Evolutionary conservation across 2,797 vertebrate genomes (phyloP).

Genomic region (Arrhamphus sclerolepis): DNA sequence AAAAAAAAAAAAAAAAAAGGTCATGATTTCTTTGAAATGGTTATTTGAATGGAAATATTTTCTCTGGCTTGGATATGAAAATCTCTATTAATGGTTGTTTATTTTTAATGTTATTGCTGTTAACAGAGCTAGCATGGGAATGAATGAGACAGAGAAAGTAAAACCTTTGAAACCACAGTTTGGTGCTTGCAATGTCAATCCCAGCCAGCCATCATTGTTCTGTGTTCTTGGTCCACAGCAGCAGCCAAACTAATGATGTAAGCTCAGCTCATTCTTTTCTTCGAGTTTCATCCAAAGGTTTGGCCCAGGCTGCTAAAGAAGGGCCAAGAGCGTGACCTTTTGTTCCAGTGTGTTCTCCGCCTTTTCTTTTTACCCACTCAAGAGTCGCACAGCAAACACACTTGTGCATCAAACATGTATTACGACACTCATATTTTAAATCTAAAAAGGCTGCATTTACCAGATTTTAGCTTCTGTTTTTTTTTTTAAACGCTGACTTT

Average conservation of each 20-base stretch:
- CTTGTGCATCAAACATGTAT: constrained; percentile 3
- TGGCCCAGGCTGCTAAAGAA: constrained; percentile 16
- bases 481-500: constrained; percentile 14
- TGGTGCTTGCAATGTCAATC: constrained; percentile 17
- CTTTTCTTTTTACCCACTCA: constrained; percentile 18
- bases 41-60: background rate
- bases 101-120: background rate
- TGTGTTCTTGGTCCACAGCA: constrained; percentile 39
- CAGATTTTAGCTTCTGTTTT: constrained; percentile 8
- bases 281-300: constrained; percentile 15
- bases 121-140: background rate
- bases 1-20: too few species aligned
- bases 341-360: constrained; percentile 52
- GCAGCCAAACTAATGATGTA: constrained; percentile 36
- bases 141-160: background rate
- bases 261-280: constrained; percentile 28
- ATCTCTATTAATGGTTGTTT: background rate
- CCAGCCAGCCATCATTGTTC: constrained; percentile 34
- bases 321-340: constrained; percentile 55
- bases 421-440: background rate
- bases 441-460: constrained; percentile 1
- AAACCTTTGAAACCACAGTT: constrained; percentile 14
- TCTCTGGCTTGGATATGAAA: background rate
- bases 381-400: background rate
- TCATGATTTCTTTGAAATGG: background rate